These are phyloP conservation scores for Hystrix brachyura DNA, from an alignment of 2,113 vertebrate species.

Conservation along the genomic window DNA sequence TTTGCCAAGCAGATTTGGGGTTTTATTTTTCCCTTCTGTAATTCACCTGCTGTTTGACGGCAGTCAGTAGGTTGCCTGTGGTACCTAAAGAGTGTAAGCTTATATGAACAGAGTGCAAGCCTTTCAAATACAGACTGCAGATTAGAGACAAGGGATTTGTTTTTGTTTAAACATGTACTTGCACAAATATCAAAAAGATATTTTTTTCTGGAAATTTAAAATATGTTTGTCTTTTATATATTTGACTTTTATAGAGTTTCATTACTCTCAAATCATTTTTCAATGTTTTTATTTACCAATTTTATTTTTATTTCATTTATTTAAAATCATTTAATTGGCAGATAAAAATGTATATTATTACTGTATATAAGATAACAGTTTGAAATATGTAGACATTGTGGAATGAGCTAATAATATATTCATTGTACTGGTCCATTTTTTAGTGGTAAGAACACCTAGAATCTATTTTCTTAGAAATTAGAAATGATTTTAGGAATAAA, in stretches of 20 bases:
- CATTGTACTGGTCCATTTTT: neutral
- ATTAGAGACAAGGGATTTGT: neutral
- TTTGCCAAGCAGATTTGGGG: neutral
- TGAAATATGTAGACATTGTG: neutral
- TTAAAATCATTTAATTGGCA: neutral
- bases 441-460: neutral
- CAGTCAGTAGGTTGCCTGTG: neutral
- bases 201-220: neutral
- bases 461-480: neutral
- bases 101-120: neutral
- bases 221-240: neutral
- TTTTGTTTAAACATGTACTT: neutral
- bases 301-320: neutral
- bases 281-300: neutral
- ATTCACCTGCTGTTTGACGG: neutral
- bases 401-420: neutral
- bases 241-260: neutral
- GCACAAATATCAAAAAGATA: neutral
- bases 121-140: slow-evolving; percentile 17
- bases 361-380: neutral
- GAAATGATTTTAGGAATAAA: neutral
- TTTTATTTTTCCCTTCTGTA: neutral
- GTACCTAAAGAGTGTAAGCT: neutral
- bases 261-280: neutral
- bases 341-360: neutral